These are phyloP conservation scores for Drosophila navojoa DNA, from an alignment of 1,140 invertebrate genomes.

Conservation along the genomic window DNA sequence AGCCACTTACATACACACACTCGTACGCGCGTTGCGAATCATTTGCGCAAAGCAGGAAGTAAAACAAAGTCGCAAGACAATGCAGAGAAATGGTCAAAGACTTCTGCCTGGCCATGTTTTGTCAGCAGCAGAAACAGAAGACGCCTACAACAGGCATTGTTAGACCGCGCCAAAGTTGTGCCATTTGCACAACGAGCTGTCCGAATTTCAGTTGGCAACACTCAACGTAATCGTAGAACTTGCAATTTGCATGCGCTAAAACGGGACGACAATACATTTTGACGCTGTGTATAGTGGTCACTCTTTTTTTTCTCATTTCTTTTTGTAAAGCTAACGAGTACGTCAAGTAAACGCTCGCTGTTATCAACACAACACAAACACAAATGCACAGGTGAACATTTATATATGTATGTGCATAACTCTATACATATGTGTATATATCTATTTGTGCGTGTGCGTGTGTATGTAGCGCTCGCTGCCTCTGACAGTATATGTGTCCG, in stretches of 20 bases:
- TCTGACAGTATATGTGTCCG: constrained; percentile 21
- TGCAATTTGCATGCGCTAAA: constrained; percentile 42
- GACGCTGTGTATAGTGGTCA: constrained; percentile 31
- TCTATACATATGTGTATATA: constrained; percentile 1
- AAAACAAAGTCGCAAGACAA: constrained; percentile 52
- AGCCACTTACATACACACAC: not conserved
- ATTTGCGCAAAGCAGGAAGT: constrained; percentile 55
- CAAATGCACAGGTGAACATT: constrained; percentile 39
- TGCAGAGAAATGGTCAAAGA: constrained; percentile 50
- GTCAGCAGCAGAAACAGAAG: constrained; percentile 19
- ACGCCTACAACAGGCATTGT: constrained; percentile 65
- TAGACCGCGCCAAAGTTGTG: constrained; percentile 66
- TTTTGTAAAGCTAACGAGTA: constrained; percentile 36
- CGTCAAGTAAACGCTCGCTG: constrained; percentile 40
- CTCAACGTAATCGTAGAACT: constrained; percentile 25
- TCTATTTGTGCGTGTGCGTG: not conserved
- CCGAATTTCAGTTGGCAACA: constrained; percentile 72
- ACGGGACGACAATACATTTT: constrained; percentile 40
- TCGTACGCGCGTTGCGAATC: not conserved
- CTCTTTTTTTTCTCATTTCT: constrained; percentile 26
- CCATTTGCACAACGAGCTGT: constrained; percentile 39
- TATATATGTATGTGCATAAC: constrained; percentile 8
- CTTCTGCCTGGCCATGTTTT: constrained; percentile 37
- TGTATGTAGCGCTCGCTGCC: constrained; percentile 13
- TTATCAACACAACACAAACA: constrained; percentile 44